Base-by-base conservation (phyloP, 2,113 vertebrate species). In the Dromaius novaehollandiae region DNA sequence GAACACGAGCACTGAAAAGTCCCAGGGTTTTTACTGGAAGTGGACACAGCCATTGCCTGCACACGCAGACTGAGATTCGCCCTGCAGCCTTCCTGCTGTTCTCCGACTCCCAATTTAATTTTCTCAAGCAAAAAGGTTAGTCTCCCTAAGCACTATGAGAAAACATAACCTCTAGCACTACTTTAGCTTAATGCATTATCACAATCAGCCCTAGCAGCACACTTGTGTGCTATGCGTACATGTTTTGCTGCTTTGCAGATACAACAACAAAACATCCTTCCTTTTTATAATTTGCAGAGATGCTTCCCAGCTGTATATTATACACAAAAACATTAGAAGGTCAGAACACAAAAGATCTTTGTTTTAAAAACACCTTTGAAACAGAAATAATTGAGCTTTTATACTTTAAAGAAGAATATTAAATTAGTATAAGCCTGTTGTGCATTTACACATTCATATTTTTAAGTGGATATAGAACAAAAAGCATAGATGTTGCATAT, bases 21-120 rank as follows among this genome's bases (percentile, higher is more conserved):
- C 30, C n/a, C 71, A 74, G 25, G 71, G 14, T 55, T 55, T 58
- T 55, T 48, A 30, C 38, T 12, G 9, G 7, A 58, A 25, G 58
- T 9, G 16, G 16, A n/a, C 38, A 34, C 2, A 84, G 38, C 32
- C 2, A 0, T 3, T 48, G 32, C 1, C 4, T 0, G 2, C 5
- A 8, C 11, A 34, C 24, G 9, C 8, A 34, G 26, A 5, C 26
- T 34, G 51, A 13, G n/a, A 83, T 12, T 24, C 74, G 68, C 48
- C 48, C 13, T n/a, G 7, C 32, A 74, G 56, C 69, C 21, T 58
- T 68, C 55, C 50, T 16, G 32, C 40, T 76, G 18, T 46, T 75
- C 26, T 6, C 80, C 12, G 18, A 26, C 28, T 42, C 22, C 69
- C 36, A 11, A 3, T n/a, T 84, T 28, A 5, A 84, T 74, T 81